phyloP scores from a whole-genome alignment of 2,888 invertebrate species.

The Omphaloscelis lunosa region DNA sequence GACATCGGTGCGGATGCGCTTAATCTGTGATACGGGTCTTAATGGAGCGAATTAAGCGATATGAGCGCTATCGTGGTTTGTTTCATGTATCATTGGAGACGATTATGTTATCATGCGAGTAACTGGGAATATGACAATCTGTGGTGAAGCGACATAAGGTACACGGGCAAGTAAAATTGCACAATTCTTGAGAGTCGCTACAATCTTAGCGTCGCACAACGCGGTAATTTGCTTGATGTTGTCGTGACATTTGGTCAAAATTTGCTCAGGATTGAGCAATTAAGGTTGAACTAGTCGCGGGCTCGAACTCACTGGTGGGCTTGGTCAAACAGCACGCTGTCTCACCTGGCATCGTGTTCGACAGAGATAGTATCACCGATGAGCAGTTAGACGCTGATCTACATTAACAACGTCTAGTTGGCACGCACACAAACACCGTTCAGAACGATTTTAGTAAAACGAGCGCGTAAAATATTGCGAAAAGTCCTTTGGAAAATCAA shows the following conservation, averaged over 20 bases:
- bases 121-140: constrained; percentile 15
- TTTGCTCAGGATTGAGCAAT: no score
- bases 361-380: no score
- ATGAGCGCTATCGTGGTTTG: constrained; percentile 62
- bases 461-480: no score
- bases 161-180: not conserved
- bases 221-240: not conserved
- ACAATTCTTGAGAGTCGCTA: not conserved
- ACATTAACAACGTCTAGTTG: no score
- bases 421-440: no score
- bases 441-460: no score
- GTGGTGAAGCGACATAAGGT: not conserved
- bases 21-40: constrained; percentile 87
- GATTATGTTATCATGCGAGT: constrained; percentile 45
- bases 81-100: constrained; percentile 57
- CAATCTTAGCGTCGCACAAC: not conserved
- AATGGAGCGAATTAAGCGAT: constrained; percentile 84
- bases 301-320: no score
- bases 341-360: no score
- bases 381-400: no score
- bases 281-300: not conserved
- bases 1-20: constrained; percentile 79
- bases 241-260: no score
- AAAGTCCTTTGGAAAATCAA: no score
- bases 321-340: no score